Base-by-base conservation (phyloP, 2,888 invertebrate species). In the Melieria picta region DNA sequence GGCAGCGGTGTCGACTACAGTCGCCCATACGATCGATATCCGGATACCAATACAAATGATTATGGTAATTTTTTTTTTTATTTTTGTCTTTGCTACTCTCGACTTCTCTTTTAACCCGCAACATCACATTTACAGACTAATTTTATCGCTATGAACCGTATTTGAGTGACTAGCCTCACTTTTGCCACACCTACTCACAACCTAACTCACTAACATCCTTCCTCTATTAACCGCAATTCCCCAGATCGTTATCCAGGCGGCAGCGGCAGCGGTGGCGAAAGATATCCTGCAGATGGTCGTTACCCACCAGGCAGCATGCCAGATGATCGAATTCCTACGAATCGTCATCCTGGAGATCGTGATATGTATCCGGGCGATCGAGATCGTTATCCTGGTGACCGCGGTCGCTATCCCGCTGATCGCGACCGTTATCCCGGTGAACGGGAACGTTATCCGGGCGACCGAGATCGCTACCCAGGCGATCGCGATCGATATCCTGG, bases 11-110 rank as follows among this genome's bases (percentile, higher is more conserved):
- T 77, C n/a, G 84, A 81, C 72, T 83, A 82, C 76, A 81, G 80
- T 43, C 77, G 85, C 42, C 85, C 85, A 7, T 84, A 84, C 73
- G 85, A 86, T 81, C 86, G 85, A 42, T 84, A 84, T 80, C 85
- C 85, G 1, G 81, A 78, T 42, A 67, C 68, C 76, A 30, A 30
- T 5, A 77, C 74, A 48, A 79, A 80, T 61, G 85, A 85, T 69
- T 83, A 85, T 77, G 86, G 86, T 85, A 78, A 75, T 75, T 72
- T 9, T 67, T 42, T 52, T 7, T 71, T 55, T 56, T 62, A 43
- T 58, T 4, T 58, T 16, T 16, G 16, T 6, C 16, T 58, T 58
- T 16, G 5, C 13, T n/a, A 13, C 52, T 7, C 9, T 9, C 70
- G 68, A 71, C 71, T 70, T 50, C 48, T 61, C 62, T 64, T 67